Percentiles rank a stretch among this genome's conserved stretches.
phyloP scores from a whole-genome alignment of 2,888 invertebrate species.

The Plebejus argus region DNA sequence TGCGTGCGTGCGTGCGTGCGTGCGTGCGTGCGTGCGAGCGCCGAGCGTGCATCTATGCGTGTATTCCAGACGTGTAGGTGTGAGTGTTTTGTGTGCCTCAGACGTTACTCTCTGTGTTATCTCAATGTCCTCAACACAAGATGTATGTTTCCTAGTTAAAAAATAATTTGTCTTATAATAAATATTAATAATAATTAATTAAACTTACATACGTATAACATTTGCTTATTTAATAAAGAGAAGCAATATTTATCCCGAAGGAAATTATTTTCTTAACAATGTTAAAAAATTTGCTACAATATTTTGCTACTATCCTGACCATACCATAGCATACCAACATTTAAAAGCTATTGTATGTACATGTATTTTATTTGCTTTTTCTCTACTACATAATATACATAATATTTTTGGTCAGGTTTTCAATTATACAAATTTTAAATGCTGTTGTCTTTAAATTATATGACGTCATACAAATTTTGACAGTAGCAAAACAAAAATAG shows the following conservation, averaged over 20 bases:
- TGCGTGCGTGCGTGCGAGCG: background rate
- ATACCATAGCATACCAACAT: background rate
- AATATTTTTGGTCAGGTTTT: background rate
- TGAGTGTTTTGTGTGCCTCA: background rate
- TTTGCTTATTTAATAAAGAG: background rate
- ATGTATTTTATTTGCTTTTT: background rate
- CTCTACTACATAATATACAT: background rate
- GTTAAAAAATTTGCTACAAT: background rate
- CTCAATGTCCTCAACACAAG: background rate
- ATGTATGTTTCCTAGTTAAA: background rate
- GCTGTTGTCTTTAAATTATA: background rate
- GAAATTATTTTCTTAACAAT: conserved; percentile 17
- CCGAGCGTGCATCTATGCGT: background rate
- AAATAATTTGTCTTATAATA: background rate
- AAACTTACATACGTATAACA: background rate
- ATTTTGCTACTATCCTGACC: background rate
- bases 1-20: background rate
- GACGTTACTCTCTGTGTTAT: background rate
- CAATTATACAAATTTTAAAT: conserved; percentile 7
- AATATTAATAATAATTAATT: background rate
- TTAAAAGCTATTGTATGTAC: background rate
- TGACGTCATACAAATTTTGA: conserved; percentile 11
- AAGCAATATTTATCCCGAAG: background rate
- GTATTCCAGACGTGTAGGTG: background rate
- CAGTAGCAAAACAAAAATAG: background rate